These are phyloP conservation scores for Hippocampus guttulatus DNA, from an alignment of 2,113 vertebrate genomes.

Conservation along the genomic window DNA sequence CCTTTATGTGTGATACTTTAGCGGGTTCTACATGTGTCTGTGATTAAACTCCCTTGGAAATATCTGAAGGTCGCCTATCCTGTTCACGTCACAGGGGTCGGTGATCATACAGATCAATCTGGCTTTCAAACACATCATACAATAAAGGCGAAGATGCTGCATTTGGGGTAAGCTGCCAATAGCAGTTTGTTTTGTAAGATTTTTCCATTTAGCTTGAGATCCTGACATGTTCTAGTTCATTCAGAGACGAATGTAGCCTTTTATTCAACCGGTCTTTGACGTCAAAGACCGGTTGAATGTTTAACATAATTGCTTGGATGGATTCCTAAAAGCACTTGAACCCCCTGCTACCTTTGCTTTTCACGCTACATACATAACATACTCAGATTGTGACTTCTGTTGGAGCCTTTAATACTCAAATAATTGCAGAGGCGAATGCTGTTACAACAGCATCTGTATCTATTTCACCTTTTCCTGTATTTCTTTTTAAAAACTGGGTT, in stretches of 20 bases:
- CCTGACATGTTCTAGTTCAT: constrained; percentile 38
- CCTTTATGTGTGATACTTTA: constrained; percentile 25
- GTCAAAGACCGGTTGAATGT: constrained; percentile 45
- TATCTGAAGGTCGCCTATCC: constrained; percentile 6
- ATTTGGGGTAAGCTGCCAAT: constrained; percentile 22
- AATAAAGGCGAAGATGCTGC: constrained; percentile 19
- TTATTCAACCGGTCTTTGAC: constrained; percentile 53
- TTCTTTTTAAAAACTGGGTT: background rate
- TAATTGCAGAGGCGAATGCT: constrained; percentile 16
- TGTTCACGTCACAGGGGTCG: background rate
- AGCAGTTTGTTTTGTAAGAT: constrained; percentile 51
- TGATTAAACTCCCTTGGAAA: constrained; percentile 33
- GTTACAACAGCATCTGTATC: constrained; percentile 3
- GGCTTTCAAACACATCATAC: constrained; percentile 7
- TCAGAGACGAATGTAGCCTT: constrained; percentile 53
- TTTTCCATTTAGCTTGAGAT: constrained; percentile 52
- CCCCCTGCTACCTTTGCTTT: constrained; percentile 32
- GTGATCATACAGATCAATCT: constrained; percentile 11
- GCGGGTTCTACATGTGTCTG: constrained; percentile 19
- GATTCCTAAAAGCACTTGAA: constrained; percentile 54
- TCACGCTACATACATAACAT: constrained; percentile 36
- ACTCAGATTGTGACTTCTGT: constrained; percentile 30
- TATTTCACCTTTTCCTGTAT: background rate
- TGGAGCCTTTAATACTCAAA: constrained; percentile 28
- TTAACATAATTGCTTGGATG: constrained; percentile 60